Base-by-base conservation (phyloP, 2,888 invertebrate species). In the Gandaritis pyraliata region DNA sequence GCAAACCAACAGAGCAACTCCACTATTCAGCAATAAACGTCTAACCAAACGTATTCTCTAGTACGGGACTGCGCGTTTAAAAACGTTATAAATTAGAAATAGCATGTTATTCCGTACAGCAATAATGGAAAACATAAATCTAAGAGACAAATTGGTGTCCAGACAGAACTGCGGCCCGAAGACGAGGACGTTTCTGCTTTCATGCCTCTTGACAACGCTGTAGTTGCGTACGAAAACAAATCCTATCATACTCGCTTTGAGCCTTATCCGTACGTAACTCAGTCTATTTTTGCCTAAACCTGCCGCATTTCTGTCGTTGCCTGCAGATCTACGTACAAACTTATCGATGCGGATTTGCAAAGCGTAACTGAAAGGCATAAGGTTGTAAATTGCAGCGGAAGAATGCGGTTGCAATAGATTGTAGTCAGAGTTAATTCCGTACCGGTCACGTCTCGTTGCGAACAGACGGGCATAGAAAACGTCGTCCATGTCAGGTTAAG, bases 51-150 rank as follows among this genome's bases (percentile, higher is more conserved):
- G 49, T 53, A 58, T 52, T 47, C 60, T 43, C 49, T 43, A 50
- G 60, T 46, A 41, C 59, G 43, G 52, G 45, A 53, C 51, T 52
- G 50, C 57, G 64, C 68, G 66, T 66, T 69, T 66, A 74, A 75
- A 76, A 78, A 76, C 67, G 72, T 72, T 71, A 68, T 70, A 74
- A 77, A 76, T 73, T 75, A 75, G 74, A 74, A 70, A 74, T 77
- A 80, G 76, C 75, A 80, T 76, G 80, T 79, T 77, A 81, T 80
- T 77, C 76, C 74, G 77, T 77, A 74, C 77, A 76, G 78, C 78
- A 79, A 80, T 86, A 87, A 88, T 87, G 81, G 85, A 85, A 81
- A 78, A 83, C 85, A 87, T 88, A 87, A 88, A 88, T 88, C 85
- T 85, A 78, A 78, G 80, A 85, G 87, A 86, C 86, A 88, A 85